phyloP scores from a whole-genome alignment of 2,113 vertebrate genomes.

The Corapipo altera region DNA sequence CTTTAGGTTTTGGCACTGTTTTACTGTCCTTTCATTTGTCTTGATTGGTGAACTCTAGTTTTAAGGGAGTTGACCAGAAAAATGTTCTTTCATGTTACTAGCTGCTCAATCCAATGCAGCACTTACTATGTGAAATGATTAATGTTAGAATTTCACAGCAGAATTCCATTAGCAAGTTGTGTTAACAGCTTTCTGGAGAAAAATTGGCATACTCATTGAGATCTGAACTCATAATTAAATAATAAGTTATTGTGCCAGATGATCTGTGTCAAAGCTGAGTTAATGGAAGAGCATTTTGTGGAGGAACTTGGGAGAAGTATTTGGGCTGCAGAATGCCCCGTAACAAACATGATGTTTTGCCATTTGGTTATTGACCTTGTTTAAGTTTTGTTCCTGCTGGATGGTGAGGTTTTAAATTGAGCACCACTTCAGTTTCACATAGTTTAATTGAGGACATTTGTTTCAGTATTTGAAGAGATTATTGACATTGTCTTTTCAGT shows the following conservation, averaged over 20 bases:
- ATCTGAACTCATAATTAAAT: neutral
- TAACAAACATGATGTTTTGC: neutral
- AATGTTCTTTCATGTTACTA: neutral
- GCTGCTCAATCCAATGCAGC: neutral
- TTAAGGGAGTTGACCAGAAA: slow-evolving; percentile 31
- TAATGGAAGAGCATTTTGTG: neutral
- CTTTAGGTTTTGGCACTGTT: slow-evolving; percentile 58
- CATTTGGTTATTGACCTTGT: neutral
- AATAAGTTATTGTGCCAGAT: neutral
- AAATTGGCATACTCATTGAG: neutral
- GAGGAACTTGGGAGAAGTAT: neutral
- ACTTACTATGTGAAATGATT: neutral
- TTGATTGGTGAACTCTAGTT: slow-evolving; percentile 23
- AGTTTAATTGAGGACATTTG: neutral
- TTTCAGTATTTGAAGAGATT: neutral
- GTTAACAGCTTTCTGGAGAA: slow-evolving; percentile 3
- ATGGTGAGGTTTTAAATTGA: neutral
- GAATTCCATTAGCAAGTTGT: slow-evolving; percentile 22
- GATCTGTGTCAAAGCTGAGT: neutral
- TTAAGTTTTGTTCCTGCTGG: neutral
- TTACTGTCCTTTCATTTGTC: slow-evolving; percentile 34
- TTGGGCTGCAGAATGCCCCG: neutral
- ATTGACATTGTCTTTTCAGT: neutral
- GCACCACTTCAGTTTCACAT: neutral
- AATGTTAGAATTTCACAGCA: neutral